Evolutionary conservation across 2,113 vertebrate species (phyloP), one percentile per base, ranked within the genome.

Genomic region (Laticauda colubrina): DNA sequence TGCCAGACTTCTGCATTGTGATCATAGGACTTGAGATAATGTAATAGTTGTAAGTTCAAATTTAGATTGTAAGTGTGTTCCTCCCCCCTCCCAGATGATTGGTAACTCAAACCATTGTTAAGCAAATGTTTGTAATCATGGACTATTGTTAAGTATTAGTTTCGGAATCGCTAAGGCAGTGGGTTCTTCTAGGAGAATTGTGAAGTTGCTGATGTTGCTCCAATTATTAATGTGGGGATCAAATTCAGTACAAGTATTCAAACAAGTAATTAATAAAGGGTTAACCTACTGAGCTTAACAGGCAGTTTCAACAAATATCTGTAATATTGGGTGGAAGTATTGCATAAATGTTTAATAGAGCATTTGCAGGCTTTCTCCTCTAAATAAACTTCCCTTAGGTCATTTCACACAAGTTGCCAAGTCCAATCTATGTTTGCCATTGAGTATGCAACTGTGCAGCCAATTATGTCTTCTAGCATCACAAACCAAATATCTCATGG

Each of bases 161-260:
- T 94, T 95, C 69, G 48, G 75, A 93, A 89, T 93, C 93, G 94
- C 75, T 90, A 93, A 45, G 26, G 48, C 88, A 94, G 96, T 94
- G 93, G 90, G 81, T 94, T 94, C 94, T 94, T 94, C 92, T 90
- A 94, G 94, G 57, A 2, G 29, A 90, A 56, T 20, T 92, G 88
- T 93, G 95, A 95, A 91, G 95, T 61, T 96, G 93, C 96, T 96
- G 92, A 54, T 95, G 93, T 96, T 57, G 90, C 39, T 39, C 93
- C 94, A 94, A 94, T 96, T 94, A 94, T 88, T 86, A 95, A 91
- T 96, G 94, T 87, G 91, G 88, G 94, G 92, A 94, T 95, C 94
- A 95, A 92, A 56, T 94, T 93, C 95, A 90, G 90, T 93, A 95
- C 34, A 96, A 95, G 93, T 95, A 94, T 94, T 95, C 91, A 95